A percentile compares a stretch with the other conserved stretches of the same genome.
phyloP scores from a whole-genome alignment of 2,113 vertebrate genomes.

The Odocoileus hemionus region DNA sequence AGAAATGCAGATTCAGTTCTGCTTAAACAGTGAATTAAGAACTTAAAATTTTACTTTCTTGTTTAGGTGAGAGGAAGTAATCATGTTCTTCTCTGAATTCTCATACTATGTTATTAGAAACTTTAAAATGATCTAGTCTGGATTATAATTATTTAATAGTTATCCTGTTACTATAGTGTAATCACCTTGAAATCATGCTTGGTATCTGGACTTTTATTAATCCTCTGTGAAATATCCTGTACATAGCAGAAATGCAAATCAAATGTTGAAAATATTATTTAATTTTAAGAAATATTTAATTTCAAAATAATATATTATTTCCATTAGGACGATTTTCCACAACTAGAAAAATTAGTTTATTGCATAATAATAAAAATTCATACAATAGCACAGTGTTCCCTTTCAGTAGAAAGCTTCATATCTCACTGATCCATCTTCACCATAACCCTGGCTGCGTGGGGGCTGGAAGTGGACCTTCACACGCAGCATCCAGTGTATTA shows the following conservation, averaged over 20 bases:
- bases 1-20: background rate
- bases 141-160: background rate
- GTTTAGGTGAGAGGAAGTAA: background rate
- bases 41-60: background rate
- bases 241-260: background rate
- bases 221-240: background rate
- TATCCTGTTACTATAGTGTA: background rate
- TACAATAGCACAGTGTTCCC: background rate
- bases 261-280: background rate
- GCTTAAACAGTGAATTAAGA: background rate
- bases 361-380: background rate
- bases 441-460: background rate
- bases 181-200: background rate
- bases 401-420: background rate
- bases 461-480: background rate
- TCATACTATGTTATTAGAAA: background rate
- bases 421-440: background rate
- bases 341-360: background rate
- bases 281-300: background rate
- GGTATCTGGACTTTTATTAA: background rate
- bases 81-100: background rate
- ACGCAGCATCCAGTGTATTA: background rate
- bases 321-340: background rate
- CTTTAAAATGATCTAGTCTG: background rate
- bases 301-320: background rate